Conservation (phyloP, 1,140 invertebrate species). For the Cheumatopsyche charites region DNA sequence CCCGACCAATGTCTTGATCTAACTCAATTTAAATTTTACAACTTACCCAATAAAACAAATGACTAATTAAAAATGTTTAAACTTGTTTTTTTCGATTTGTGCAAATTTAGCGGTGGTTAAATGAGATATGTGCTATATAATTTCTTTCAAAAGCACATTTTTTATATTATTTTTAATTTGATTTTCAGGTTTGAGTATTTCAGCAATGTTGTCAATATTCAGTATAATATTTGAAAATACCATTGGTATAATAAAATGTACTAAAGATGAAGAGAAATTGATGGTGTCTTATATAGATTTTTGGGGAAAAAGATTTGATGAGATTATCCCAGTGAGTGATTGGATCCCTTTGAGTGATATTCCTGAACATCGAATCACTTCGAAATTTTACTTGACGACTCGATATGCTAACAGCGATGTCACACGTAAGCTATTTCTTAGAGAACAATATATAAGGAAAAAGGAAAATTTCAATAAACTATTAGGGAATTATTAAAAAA, state of each 20-base stretch:
- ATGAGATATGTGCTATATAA: not conserved
- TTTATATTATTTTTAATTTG: not conserved
- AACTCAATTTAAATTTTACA: too few species aligned
- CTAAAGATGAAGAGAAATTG: conserved; percentile 57
- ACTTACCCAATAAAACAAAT: too few species aligned
- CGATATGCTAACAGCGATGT: conserved; percentile 52
- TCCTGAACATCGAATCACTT: conserved; percentile 48
- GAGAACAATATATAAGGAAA: conserved; percentile 54
- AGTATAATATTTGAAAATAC: conserved; percentile 58
- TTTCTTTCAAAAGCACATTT: not conserved
- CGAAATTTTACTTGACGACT: conserved; percentile 55
- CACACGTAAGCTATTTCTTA: conserved; percentile 55
- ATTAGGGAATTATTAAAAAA: conserved; percentile 53
- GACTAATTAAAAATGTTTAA: not conserved
- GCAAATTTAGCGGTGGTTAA: not conserved
- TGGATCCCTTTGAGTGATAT: conserved; percentile 60
- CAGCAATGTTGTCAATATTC: conserved; percentile 52
- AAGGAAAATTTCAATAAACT: conserved; percentile 37
- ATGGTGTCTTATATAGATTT: conserved; percentile 64
- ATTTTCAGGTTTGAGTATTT: conserved; percentile 25
- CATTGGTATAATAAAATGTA: conserved; percentile 65
- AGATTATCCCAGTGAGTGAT: conserved; percentile 55
- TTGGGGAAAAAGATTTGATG: conserved; percentile 63
- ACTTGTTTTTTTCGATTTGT: not conserved
- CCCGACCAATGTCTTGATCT: too few species aligned